Conservation (phyloP, 2,113 vertebrate species). For the Mixornis gularis region DNA sequence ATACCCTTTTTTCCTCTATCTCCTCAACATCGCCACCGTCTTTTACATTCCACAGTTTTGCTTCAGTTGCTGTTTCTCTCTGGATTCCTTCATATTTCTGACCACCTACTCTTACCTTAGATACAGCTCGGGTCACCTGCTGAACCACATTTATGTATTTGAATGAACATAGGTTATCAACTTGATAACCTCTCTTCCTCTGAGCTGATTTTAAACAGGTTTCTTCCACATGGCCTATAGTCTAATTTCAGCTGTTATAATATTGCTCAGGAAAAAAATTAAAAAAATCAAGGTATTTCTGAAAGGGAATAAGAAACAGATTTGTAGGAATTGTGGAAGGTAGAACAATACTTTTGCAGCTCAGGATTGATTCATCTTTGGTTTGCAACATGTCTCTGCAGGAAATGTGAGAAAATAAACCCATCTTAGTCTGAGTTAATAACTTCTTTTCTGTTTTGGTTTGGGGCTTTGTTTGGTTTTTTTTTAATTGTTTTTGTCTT, state of each 20-base stretch:
- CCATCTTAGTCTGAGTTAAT: background rate
- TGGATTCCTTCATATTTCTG: background rate
- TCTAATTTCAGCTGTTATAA: conserved; percentile 2
- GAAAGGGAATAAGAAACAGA: conserved; percentile 13
- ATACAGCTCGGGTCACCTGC: background rate
- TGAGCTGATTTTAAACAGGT: background rate
- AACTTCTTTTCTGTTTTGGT: background rate
- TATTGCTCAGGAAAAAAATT: conserved; percentile 5
- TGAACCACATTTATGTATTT: background rate
- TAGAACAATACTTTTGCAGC: background rate
- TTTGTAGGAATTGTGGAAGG: background rate
- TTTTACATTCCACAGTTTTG: background rate
- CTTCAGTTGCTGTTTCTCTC: background rate
- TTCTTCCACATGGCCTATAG: background rate
- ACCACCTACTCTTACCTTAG: background rate
- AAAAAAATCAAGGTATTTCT: background rate
- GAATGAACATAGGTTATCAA: background rate
- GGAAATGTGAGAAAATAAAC: conserved; percentile 35
- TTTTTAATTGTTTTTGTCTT: background rate
- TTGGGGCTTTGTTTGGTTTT: background rate
- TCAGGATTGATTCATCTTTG: conserved; percentile 40
- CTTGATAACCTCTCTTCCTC: background rate
- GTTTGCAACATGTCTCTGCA: background rate
- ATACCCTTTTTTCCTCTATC: background rate
- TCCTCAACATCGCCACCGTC: rapidly evolving